Evolutionary conservation across 2,113 vertebrate species (phyloP), one percentile per base, ranked within the genome.

Genomic region (Glareola pratincola): DNA sequence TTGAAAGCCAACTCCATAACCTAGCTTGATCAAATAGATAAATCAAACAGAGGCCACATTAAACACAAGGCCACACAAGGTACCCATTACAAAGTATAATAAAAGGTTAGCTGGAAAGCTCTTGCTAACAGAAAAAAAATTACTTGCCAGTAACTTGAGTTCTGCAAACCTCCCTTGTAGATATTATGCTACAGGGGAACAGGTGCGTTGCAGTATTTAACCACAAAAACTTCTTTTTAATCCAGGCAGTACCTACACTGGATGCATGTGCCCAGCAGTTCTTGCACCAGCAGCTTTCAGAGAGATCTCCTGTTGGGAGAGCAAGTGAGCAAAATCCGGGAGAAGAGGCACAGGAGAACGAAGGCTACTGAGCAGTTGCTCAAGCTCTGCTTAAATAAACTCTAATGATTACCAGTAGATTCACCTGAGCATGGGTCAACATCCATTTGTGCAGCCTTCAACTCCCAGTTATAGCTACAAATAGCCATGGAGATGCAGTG

Each of bases 151-250:
- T 59, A 82, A 85, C 60, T 10, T 8, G 4, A 85, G 39, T 45
- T 92, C 62, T 66, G 57, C 36, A 85, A 67, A 41, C 1, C 1
- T 23, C 27, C 94, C 71, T 53, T 20, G 14, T 16, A 16, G 27
- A 12, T 9, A 21, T 9, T 5, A 8, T 4, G 19, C 62, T 51
- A 9, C 0, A 0, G 47, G 12, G 26, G 9, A 92, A 77, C 22
- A 77, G 50, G 10, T 56, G 50, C 9, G 5, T 4, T 47, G 37
- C 43, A 59, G 29, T 29, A 66, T 54, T 86, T 59, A 94, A 77
- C 17, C 17, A 67, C 32, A 47, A 73, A 73, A 23, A 8, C 2
- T 48, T 79, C 59, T 66, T 9, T 69, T 10, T 4, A 67, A 84
- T 48, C 29, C 47, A 24, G 48, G 34, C 59, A 62, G 24, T 23